Conservation (phyloP, 1,140 invertebrate species). For the Ditylenchus dipsaci region DNA sequence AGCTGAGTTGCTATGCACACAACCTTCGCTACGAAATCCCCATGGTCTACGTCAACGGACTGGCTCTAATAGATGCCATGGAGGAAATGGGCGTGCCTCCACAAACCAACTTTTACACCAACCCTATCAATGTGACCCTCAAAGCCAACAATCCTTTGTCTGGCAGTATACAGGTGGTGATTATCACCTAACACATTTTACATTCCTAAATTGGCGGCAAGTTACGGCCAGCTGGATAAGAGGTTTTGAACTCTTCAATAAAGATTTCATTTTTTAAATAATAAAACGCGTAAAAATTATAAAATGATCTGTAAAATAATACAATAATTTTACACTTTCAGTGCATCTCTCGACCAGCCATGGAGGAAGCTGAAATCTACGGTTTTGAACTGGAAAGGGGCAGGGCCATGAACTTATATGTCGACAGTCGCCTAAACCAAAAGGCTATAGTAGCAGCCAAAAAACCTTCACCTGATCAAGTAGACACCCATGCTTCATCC, state of each 20-base stretch:
- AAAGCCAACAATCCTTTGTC: slow-evolving; percentile 31
- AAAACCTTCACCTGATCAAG: slow-evolving; percentile 7
- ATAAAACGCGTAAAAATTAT: not conserved
- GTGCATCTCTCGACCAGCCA: slow-evolving; percentile 53
- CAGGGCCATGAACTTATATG: slow-evolving; percentile 47
- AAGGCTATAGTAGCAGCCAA: no score
- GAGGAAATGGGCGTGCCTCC: slow-evolving; percentile 46
- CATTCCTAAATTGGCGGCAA: no score
- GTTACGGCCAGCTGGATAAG: no score
- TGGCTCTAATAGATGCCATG: slow-evolving; percentile 46
- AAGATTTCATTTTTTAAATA: no score
- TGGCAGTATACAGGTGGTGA: slow-evolving; percentile 43
- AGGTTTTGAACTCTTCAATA: no score
- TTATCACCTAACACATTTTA: not conserved
- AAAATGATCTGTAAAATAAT: not conserved
- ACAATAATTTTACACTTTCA: slow-evolving; percentile 11
- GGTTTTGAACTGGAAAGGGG: slow-evolving; percentile 44
- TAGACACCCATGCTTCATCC: slow-evolving; percentile 5
- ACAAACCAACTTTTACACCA: slow-evolving; percentile 49
- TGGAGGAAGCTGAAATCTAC: slow-evolving; percentile 53
- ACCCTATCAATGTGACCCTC: slow-evolving; percentile 47
- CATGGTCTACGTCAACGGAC: slow-evolving; percentile 49
- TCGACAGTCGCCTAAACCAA: slow-evolving; percentile 31
- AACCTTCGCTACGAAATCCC: slow-evolving; percentile 50
- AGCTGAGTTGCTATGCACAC: slow-evolving; percentile 40